Conservation (phyloP, 23 tunicate species). For the Ciona savignyi region DNA sequence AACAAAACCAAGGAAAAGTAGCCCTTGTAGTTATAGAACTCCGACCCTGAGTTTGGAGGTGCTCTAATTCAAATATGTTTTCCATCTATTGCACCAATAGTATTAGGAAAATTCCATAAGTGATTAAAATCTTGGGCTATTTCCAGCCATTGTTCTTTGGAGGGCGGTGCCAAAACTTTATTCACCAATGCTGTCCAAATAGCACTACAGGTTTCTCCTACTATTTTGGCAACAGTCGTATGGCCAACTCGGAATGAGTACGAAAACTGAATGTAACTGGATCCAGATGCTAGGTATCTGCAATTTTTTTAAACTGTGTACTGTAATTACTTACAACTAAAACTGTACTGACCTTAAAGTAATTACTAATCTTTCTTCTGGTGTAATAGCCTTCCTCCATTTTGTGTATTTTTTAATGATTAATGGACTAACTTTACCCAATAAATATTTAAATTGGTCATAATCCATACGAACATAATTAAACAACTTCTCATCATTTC, state of each 20-base stretch:
- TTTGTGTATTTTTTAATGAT: slow-evolving; percentile 15
- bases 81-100: slow-evolving; percentile 31
- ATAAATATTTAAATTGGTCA: slow-evolving; percentile 1
- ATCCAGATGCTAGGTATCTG: slow-evolving; percentile 36
- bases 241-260: slow-evolving; percentile 41
- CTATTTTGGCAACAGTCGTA: slow-evolving; percentile 28
- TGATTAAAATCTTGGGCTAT: slow-evolving; percentile 28
- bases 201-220: slow-evolving; percentile 17
- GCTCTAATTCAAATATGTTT: slow-evolving; percentile 40
- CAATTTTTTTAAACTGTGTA: too few relatives aligned
- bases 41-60: slow-evolving; percentile 44
- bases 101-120: slow-evolving; percentile 38
- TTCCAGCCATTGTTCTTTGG: slow-evolving; percentile 16
- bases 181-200: slow-evolving; percentile 23
- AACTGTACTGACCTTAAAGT: slow-evolving; percentile 14
- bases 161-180: slow-evolving; percentile 22
- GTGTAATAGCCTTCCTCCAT: slow-evolving; percentile 7
- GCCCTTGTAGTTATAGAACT: slow-evolving; percentile 44
- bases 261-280: slow-evolving; percentile 21
- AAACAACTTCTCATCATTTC: slow-evolving; percentile 5
- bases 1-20: slow-evolving; percentile 31
- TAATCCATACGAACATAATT: neutral
- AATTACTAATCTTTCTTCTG: neutral
- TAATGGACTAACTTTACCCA: neutral
- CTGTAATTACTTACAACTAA: too few relatives aligned